These are phyloP conservation scores for Dorcus parallelipipedus DNA, from an alignment of 2,888 invertebrate species.

Conservation along the genomic window DNA sequence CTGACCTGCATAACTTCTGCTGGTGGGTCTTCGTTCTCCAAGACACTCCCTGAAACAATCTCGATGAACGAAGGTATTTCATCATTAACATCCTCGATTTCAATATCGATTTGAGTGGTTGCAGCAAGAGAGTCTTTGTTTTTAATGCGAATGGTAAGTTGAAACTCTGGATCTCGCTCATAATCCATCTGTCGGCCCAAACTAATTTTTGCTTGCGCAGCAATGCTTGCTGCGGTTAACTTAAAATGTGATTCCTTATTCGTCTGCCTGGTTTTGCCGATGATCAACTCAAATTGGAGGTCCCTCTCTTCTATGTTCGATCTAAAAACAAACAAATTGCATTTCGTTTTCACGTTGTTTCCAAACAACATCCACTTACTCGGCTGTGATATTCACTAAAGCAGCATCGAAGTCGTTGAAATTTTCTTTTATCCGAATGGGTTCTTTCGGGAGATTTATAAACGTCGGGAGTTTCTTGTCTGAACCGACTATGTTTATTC, in stretches of 20 bases:
- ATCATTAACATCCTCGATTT: constrained; percentile 85
- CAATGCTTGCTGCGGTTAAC: constrained; percentile 55
- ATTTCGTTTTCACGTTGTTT: background rate
- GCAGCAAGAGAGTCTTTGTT: constrained; percentile 78
- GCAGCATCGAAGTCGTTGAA: constrained; percentile 67
- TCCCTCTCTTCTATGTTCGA: constrained; percentile 76
- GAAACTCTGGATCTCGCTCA: constrained; percentile 80
- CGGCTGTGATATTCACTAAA: constrained; percentile 68
- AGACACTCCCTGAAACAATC: constrained; percentile 73
- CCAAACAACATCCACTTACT: constrained; percentile 52
- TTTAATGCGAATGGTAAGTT: constrained; percentile 76
- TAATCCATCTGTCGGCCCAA: constrained; percentile 77
- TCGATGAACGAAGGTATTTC: constrained; percentile 85
- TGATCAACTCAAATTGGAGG: constrained; percentile 75
- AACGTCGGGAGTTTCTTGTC: constrained; percentile 81
- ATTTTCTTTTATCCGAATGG: constrained; percentile 70
- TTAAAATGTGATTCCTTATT: constrained; percentile 78
- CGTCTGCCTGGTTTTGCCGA: constrained; percentile 81
- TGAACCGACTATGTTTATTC: constrained; percentile 83
- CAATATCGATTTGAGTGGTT: constrained; percentile 74
- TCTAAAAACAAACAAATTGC: constrained; percentile 40
- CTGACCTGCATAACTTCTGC: constrained; percentile 81
- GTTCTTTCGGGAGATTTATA: constrained; percentile 56
- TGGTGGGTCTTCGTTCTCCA: constrained; percentile 80
- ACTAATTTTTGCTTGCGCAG: constrained; percentile 71